Conservation (phyloP, 2,113 vertebrate genomes). For the Oxyruncus cristatus region DNA sequence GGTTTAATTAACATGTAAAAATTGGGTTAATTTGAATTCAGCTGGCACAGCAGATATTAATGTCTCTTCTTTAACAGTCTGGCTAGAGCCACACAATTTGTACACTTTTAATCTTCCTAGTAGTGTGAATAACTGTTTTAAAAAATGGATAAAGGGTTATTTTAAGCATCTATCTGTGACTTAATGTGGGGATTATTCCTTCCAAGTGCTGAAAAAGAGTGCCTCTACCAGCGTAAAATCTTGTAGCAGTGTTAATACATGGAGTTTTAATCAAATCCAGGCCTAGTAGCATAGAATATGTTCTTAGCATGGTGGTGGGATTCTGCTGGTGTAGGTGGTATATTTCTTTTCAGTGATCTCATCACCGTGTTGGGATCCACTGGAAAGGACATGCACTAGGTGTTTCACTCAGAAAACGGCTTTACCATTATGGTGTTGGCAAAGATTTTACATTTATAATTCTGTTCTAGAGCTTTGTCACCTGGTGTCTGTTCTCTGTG, state of each 20-base stretch:
- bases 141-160: constrained; percentile 43
- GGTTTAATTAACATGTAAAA: constrained; percentile 88
- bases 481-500: not conserved
- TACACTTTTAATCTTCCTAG: constrained; percentile 55
- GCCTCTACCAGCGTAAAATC: not conserved
- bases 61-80: constrained; percentile 65
- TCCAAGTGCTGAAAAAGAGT: not conserved
- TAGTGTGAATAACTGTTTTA: constrained; percentile 55
- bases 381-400: not conserved
- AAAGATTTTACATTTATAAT: not conserved
- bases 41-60: constrained; percentile 79
- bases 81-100: constrained; percentile 56
- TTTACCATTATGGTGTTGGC: not conserved
- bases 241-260: not conserved
- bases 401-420: not conserved
- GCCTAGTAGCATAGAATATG: not conserved
- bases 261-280: not conserved
- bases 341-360: not conserved
- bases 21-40: constrained; percentile 86
- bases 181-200: constrained; percentile 5
- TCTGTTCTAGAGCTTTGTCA: not conserved
- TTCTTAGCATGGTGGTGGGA: not conserved
- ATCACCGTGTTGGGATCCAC: not conserved
- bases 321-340: not conserved
- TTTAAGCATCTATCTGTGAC: constrained; percentile 46